phyloP scores from a whole-genome alignment of 2,113 vertebrate genomes.

The Cheirogaleus medius region DNA sequence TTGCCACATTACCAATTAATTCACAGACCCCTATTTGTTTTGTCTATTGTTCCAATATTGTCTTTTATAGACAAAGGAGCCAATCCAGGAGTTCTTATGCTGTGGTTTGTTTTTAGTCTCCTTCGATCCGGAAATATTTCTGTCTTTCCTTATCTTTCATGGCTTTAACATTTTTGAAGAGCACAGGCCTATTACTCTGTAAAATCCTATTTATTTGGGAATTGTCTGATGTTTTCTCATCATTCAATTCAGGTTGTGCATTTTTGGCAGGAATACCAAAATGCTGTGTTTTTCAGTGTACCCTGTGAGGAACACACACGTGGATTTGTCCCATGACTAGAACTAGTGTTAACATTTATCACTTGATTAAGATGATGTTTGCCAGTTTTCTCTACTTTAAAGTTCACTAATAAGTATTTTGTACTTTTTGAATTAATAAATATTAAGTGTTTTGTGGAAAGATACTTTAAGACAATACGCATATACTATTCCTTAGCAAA shows the following conservation, averaged over 20 bases:
- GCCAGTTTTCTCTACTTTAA: neutral
- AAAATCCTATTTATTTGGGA: neutral
- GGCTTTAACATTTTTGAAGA: neutral
- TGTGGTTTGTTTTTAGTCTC: neutral
- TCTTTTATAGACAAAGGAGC: constrained; percentile 7
- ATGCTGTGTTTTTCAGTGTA: neutral
- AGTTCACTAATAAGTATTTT: neutral
- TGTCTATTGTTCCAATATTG: neutral
- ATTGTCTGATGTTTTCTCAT: neutral
- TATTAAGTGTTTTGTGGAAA: neutral
- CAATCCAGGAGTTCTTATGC: neutral
- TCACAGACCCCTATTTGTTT: neutral
- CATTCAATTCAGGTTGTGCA: neutral
- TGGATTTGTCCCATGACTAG: neutral
- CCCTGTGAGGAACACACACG: neutral
- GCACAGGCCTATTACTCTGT: neutral
- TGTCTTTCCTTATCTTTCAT: neutral
- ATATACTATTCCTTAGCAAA: neutral
- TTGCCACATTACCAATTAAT: neutral
- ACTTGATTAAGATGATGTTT: neutral
- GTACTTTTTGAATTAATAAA: neutral
- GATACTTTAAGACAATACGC: neutral
- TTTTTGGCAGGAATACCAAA: neutral
- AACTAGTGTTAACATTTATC: neutral
- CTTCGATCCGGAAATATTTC: neutral